These are phyloP conservation scores for Agrypnia vestita DNA, from an alignment of 1,140 invertebrate species.

Conservation along the genomic window DNA sequence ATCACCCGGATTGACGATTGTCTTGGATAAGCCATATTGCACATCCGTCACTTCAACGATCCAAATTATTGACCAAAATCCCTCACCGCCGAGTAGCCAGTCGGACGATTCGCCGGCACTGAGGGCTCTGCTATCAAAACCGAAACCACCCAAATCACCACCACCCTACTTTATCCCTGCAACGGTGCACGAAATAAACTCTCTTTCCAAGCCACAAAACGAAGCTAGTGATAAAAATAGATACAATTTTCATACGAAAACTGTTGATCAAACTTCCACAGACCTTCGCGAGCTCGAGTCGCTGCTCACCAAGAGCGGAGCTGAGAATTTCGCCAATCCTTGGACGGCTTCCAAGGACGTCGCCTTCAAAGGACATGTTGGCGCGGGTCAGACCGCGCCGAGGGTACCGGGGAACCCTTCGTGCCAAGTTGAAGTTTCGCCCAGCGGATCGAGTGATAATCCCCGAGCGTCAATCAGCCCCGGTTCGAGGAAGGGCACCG, in stretches of 20 bases:
- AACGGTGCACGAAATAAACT: not conserved
- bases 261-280: not conserved
- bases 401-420: not conserved
- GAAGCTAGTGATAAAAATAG: too few species aligned
- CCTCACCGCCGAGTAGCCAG: constrained; percentile 17
- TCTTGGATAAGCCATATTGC: constrained; percentile 18
- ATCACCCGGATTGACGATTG: constrained; percentile 30
- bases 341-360: not conserved
- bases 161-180: constrained; percentile 37
- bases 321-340: not conserved
- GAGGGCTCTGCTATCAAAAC: constrained; percentile 70
- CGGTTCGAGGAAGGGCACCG: not conserved
- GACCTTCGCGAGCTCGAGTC: not conserved
- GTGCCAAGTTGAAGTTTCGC: not conserved
- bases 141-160: constrained; percentile 66
- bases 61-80: constrained; percentile 26
- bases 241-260: not conserved
- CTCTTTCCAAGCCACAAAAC: too few species aligned
- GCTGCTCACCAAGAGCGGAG: not conserved
- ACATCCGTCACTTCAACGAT: not conserved
- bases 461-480: not conserved
- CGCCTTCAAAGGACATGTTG: not conserved
- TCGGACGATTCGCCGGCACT: constrained; percentile 66
- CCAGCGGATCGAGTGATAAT: constrained; percentile 13
- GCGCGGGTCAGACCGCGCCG: not conserved